A percentile compares a stretch with the other conserved stretches of the same genome.
Conservation (phyloP, 1,140 invertebrate species). For the Pectinophora gossypiella region DNA sequence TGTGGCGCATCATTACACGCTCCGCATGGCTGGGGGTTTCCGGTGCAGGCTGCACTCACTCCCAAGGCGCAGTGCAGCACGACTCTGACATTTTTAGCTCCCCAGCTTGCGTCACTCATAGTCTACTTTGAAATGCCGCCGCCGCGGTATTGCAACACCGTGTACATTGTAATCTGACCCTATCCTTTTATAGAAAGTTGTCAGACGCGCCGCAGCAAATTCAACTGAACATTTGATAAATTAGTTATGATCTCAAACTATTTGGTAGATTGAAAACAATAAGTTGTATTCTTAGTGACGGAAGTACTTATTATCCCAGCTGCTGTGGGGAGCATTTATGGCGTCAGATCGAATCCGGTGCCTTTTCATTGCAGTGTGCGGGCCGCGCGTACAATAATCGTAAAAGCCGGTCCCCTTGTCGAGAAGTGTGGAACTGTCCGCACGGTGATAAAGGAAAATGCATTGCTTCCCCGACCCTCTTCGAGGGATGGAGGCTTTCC, state of each 20-base stretch:
- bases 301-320: not conserved
- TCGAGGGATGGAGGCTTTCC: conserved; percentile 48
- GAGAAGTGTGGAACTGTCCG: conserved; percentile 63
- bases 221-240: not conserved
- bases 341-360: conserved; percentile 26
- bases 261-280: not conserved
- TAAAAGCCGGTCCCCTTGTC: conserved; percentile 59
- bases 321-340: conserved; percentile 16
- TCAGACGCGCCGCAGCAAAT: conserved; percentile 15
- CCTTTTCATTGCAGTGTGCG: conserved; percentile 48
- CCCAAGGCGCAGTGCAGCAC: conserved; percentile 47
- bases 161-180: conserved; percentile 35
- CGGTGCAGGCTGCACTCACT: conserved; percentile 32
- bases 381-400: conserved; percentile 59
- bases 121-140: conserved; percentile 45
- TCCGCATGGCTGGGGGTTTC: conserved; percentile 38
- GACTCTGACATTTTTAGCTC: conserved; percentile 68
- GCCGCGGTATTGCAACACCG: conserved; percentile 36
- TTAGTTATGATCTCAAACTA: too few species aligned
- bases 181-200: conserved; percentile 28
- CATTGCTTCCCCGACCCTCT: conserved; percentile 56
- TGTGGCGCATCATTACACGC: conserved; percentile 56
- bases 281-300: not conserved
- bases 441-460: conserved; percentile 68
- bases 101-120: conserved; percentile 38